These are phyloP conservation scores for Scatophagus argus DNA, from an alignment of 2,113 vertebrate genomes.

Conservation along the genomic window DNA sequence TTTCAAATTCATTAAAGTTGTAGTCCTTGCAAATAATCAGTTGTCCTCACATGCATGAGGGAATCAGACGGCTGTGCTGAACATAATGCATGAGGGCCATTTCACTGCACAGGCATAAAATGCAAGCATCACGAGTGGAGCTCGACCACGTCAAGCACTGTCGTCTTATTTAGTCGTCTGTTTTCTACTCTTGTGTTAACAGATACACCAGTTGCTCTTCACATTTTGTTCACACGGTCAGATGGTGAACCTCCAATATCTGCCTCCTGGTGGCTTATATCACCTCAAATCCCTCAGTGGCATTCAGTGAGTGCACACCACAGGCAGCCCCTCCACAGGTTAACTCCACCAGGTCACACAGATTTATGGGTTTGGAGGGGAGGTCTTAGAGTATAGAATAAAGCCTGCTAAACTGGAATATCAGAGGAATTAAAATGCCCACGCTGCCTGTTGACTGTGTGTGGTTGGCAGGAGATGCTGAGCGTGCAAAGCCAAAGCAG, in stretches of 20 bases:
- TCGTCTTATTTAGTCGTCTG: no score
- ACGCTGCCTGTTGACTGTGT: not conserved
- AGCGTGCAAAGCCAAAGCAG: not conserved
- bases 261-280: not conserved
- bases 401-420: conserved; percentile 17
- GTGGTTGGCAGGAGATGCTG: not conserved
- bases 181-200: not conserved
- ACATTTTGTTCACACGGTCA: not conserved
- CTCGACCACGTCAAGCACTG: no score
- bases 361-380: conserved; percentile 4
- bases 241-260: not conserved
- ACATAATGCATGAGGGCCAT: not conserved
- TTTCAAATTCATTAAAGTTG: not conserved
- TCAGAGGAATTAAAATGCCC: not conserved
- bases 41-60: no score
- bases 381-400: not conserved
- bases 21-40: not conserved
- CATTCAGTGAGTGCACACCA: not conserved
- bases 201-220: not conserved
- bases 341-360: not conserved
- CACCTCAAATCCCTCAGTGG: not conserved
- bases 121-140: no score
- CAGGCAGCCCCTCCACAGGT: not conserved
- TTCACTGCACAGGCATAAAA: no score
- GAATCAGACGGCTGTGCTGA: no score